Evolutionary conservation across 2,113 vertebrate genomes (phyloP), one percentile per base, ranked within the genome.

Genomic region (Myanophis thanlyinensis): DNA sequence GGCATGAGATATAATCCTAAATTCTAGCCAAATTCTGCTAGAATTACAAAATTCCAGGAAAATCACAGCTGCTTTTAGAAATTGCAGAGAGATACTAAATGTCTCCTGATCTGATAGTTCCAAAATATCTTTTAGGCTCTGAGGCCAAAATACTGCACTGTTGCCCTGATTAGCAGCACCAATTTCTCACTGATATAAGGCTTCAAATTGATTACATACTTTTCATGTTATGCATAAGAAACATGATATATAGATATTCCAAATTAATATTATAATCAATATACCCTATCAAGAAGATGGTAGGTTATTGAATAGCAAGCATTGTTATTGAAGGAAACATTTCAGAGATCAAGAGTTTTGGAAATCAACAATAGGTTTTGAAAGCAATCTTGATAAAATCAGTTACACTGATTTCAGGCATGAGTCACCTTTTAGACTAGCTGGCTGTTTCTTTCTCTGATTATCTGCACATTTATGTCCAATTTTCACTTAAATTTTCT

Each of bases 401-500:
- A 93, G 56, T 95, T 90, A 44, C 86, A 30, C 30, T 62, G 84
- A 94, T 94, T 97, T 97, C 90, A 96, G 94, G 95, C 93, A 93
- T 86, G 92, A 94, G 23, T 89, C 35, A 59, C 51, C 89, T 95
- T 92, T 92, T 53, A 92, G 86, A 90, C 30, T 15, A 67, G 93
- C 48, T 89, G 22, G 91, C 73, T 92, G 59, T 91, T 22, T 18
- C n/a, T 92, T 62, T 85, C 85, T 93, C 67, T 52, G 87, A 54
- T 94, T 93, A 90, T 0, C 0, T 56, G 23, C 93, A 49, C 46
- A 91, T 92, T 44, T 94, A 92, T 91, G 93, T 7, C 13, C 67
- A 48, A 18, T 73, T 94, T 89, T 92, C 8, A 27, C 11, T 93
- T n/a, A n/a, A n/a, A n/a, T n/a, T n/a, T 54, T 90, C 90, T 56